These are phyloP conservation scores for Triops longicaudatus DNA, from an alignment of 1,140 invertebrate genomes.

Conservation along the genomic window DNA sequence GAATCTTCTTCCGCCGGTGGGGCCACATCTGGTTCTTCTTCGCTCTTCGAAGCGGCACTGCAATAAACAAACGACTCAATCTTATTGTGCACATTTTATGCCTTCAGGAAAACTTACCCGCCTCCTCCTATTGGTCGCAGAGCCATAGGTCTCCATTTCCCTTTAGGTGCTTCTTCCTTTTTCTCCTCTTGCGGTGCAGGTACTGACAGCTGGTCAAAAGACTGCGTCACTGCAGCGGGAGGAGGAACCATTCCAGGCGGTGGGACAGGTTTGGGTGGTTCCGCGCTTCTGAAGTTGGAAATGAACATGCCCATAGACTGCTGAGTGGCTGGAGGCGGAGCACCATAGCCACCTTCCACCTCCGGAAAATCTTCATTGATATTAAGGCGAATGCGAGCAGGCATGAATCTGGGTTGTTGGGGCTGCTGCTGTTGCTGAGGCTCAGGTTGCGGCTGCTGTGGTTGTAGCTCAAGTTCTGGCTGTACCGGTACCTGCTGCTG, in stretches of 20 bases:
- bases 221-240: background rate
- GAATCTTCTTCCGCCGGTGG: background rate
- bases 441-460: slow-evolving; percentile 3
- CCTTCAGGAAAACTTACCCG: background rate
- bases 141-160: slow-evolving; percentile 25
- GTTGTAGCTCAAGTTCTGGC: background rate
- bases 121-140: slow-evolving; percentile 21
- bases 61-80: background rate
- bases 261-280: background rate
- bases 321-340: background rate
- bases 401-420: slow-evolving; percentile 1
- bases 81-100: background rate
- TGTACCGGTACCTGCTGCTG: background rate
- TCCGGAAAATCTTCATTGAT: background rate
- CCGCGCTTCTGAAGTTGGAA: background rate
- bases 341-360: background rate
- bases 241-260: background rate
- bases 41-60: background rate
- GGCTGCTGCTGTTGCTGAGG: slow-evolving; percentile 5
- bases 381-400: background rate
- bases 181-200: background rate
- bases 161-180: slow-evolving; percentile 6
- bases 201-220: background rate
- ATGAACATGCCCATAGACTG: background rate
- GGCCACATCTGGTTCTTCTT: background rate